phyloP scores from a whole-genome alignment of 2,797 vertebrate genomes.

The Paguma larvata region DNA sequence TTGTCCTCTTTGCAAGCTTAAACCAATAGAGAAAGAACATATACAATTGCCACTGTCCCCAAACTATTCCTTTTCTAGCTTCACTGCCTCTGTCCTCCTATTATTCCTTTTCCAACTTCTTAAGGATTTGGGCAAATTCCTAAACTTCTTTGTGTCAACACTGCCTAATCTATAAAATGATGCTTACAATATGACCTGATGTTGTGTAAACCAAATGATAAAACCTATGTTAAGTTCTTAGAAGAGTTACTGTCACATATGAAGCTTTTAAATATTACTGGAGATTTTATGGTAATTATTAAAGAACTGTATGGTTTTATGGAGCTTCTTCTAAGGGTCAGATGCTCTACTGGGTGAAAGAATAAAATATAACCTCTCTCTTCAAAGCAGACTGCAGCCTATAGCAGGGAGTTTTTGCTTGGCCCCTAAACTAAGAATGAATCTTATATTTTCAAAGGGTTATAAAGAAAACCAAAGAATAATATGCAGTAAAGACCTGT shows the following conservation, averaged over 20 bases:
- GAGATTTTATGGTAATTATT: neutral
- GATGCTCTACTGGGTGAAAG: neutral
- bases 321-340: neutral
- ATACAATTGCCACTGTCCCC: neutral
- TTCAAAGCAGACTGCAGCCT: neutral
- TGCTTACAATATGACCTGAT: neutral
- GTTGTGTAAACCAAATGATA: neutral
- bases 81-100: neutral
- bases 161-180: neutral
- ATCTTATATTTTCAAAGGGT: neutral
- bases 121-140: neutral
- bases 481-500: neutral
- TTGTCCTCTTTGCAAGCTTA: neutral
- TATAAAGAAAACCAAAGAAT: neutral
- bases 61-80: neutral
- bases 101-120: neutral
- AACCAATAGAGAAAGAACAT: neutral
- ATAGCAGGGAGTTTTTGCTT: neutral
- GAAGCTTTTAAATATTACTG: slow-evolving; percentile 19
- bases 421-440: neutral
- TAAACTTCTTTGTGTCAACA: neutral
- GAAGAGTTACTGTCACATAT: neutral
- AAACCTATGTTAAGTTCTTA: neutral
- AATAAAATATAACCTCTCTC: neutral
- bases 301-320: neutral